Percentiles rank a stretch among this genome's conserved stretches.
Conservation (phyloP, 2,797 vertebrate species). For the Eremophila alpestris region DNA sequence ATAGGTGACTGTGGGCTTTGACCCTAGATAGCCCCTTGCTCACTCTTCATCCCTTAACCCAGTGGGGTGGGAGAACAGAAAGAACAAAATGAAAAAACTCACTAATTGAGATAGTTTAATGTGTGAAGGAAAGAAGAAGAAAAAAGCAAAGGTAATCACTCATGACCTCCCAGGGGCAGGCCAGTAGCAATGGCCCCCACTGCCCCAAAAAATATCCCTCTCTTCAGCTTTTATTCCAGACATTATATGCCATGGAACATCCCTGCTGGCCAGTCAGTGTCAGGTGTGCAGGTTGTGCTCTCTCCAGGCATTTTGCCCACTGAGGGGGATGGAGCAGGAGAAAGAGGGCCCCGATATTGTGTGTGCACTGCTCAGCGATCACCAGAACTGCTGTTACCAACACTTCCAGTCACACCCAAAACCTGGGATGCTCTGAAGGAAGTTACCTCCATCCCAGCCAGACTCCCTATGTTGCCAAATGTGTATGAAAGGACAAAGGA, state of each 20-base stretch:
- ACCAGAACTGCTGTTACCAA: background rate
- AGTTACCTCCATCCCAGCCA: background rate
- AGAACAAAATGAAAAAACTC: background rate
- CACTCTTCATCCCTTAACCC: background rate
- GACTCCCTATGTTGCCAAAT: background rate
- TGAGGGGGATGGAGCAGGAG: background rate
- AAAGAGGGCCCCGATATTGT: rapidly evolving
- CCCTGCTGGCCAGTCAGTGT: background rate
- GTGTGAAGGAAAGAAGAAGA: background rate
- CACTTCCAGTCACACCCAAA: background rate
- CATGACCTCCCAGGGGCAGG: too few species aligned
- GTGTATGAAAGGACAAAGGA: background rate
- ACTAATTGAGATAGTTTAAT: background rate
- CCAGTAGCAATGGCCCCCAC: background rate
- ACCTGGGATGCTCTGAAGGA: background rate
- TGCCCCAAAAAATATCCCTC: rapidly evolving
- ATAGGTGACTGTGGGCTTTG: background rate
- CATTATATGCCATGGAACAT: rapidly evolving
- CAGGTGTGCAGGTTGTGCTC: background rate
- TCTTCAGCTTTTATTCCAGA: background rate
- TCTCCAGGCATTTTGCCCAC: background rate
- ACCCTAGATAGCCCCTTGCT: background rate
- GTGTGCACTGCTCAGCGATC: background rate
- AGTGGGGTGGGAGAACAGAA: background rate
- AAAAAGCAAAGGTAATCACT: background rate